phyloP scores from a whole-genome alignment of 2,888 invertebrate genomes.

The Micoletzkya japonica region DNA sequence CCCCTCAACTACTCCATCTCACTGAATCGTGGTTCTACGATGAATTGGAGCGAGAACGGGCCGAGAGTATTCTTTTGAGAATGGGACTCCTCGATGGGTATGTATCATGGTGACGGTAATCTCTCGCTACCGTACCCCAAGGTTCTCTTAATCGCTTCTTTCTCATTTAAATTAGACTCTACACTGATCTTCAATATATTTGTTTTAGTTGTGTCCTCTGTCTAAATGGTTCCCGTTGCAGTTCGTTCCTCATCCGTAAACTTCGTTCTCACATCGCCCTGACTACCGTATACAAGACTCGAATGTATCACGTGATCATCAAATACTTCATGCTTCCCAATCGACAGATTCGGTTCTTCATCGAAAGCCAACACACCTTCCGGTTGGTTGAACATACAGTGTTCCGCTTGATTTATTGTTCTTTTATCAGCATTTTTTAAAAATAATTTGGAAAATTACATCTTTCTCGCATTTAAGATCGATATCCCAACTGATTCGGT shows the following conservation, averaged over 20 bases:
- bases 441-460: no score
- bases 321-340: slow-evolving; percentile 3
- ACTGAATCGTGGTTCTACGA: slow-evolving; percentile 45
- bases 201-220: no score
- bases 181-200: no score
- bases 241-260: slow-evolving; percentile 13
- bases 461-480: no score
- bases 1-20: slow-evolving; percentile 28
- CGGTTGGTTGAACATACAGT: not conserved
- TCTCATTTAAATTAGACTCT: no score
- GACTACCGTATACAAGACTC: not conserved
- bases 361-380: slow-evolving; percentile 9
- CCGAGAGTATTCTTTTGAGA: slow-evolving; percentile 38
- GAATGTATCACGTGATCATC: slow-evolving; percentile 12
- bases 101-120: not conserved
- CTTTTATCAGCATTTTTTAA: no score
- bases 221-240: not conserved
- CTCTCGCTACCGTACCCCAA: no score
- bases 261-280: slow-evolving; percentile 11
- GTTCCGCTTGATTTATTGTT: no score
- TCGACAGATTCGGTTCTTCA: slow-evolving; percentile 3
- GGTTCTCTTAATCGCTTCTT: no score
- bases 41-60: slow-evolving; percentile 32
- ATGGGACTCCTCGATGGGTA: slow-evolving; percentile 37
- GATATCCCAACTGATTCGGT: no score